Conservation (phyloP, 2,888 invertebrate species). For the Tipula vernalis region DNA sequence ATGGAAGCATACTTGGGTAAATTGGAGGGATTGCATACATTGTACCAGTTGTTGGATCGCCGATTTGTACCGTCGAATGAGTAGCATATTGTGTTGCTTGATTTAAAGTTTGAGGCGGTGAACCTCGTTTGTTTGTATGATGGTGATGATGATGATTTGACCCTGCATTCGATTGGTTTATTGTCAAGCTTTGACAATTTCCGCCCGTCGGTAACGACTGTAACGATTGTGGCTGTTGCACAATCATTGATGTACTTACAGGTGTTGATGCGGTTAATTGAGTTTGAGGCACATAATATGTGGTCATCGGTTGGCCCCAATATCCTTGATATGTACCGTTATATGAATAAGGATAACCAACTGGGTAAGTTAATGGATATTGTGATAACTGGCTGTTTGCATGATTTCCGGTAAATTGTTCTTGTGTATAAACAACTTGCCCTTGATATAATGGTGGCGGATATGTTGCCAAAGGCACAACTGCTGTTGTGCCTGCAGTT, state of each 20-base stretch:
- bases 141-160: constrained; percentile 7
- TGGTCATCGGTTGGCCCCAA: constrained; percentile 31
- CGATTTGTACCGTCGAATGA: constrained; percentile 19
- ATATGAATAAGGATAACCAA: constrained; percentile 34
- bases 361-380: constrained; percentile 34
- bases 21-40: constrained; percentile 34
- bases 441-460: constrained; percentile 32
- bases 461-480: constrained; percentile 33
- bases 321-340: constrained; percentile 29
- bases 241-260: constrained; percentile 4
- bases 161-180: constrained; percentile 7
- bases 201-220: constrained; percentile 24
- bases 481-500: constrained; percentile 25
- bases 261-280: constrained; percentile 24
- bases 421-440: constrained; percentile 33
- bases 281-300: constrained; percentile 35
- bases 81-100: constrained; percentile 17
- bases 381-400: constrained; percentile 30
- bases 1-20: constrained; percentile 34
- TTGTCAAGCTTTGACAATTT: constrained; percentile 18
- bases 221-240: constrained; percentile 12
- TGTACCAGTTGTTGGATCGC: constrained; percentile 20
- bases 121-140: constrained; percentile 24
- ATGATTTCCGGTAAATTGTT: constrained; percentile 27
- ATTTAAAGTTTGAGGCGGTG: constrained; percentile 21